Conservation (phyloP, 2,888 invertebrate genomes). For the Scelioninae gen. 1 region DNA sequence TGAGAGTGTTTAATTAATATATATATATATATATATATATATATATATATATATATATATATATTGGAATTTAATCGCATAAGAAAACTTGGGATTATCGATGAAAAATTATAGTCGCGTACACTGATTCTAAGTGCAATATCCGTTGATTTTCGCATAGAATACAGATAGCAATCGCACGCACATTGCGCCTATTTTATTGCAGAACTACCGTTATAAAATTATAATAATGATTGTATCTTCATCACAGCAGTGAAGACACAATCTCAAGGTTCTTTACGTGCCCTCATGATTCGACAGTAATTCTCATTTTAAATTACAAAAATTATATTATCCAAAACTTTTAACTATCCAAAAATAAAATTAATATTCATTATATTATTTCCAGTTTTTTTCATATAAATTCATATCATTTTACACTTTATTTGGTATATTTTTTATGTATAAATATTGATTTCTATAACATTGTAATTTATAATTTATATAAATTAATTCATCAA, state of each 20-base stretch:
- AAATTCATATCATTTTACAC: too few relatives aligned
- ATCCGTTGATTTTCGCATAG: conserved; percentile 56
- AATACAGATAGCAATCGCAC: conserved; percentile 53
- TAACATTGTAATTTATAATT: too few relatives aligned
- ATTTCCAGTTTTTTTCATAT: too few relatives aligned
- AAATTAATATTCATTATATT: too few relatives aligned
- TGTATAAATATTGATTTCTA: too few relatives aligned
- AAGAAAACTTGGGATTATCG: conserved; percentile 16
- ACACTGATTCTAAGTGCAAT: conserved; percentile 18
- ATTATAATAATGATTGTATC: conserved; percentile 68
- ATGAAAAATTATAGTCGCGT: conserved; percentile 19
- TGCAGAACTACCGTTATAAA: conserved; percentile 59
- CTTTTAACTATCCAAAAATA: too few relatives aligned
- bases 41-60: too few relatives aligned
- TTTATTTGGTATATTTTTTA: too few relatives aligned
- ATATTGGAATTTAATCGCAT: conserved; percentile 15
- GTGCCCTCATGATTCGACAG: conserved; percentile 37
- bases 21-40: too few relatives aligned
- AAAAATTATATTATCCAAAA: neutral
- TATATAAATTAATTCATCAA: too few relatives aligned
- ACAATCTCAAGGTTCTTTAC: conserved; percentile 49
- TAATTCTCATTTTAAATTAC: conserved; percentile 49
- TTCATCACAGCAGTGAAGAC: conserved; percentile 53
- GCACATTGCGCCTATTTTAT: conserved; percentile 53
- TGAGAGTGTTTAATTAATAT: conserved; percentile 25